Percentiles rank a stretch among this genome's conserved stretches.
Conservation (phyloP, 2,113 vertebrate genomes). For the Xenopus borealis region DNA sequence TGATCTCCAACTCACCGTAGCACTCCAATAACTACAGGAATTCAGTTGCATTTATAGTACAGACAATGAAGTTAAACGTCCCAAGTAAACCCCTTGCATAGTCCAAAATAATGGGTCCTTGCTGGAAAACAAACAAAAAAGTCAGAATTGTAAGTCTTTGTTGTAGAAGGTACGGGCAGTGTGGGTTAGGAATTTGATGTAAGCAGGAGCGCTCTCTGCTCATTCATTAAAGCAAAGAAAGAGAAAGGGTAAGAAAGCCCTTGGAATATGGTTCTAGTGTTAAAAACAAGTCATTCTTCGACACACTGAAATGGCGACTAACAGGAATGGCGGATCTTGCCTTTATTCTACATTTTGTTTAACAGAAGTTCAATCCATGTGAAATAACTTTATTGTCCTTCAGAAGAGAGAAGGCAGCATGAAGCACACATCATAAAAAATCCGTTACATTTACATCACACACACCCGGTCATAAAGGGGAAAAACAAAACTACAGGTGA, state of each 20-base stretch:
- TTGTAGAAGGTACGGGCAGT: not conserved
- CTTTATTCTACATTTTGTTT: not conserved
- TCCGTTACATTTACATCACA: constrained; percentile 56
- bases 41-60: not conserved
- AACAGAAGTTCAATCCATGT: not conserved
- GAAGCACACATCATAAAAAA: constrained; percentile 51
- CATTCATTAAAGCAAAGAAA: not conserved
- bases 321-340: constrained; percentile 34
- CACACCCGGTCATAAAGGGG: constrained; percentile 49
- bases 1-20: too few species aligned
- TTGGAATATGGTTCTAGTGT: not conserved
- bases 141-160: not conserved
- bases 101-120: not conserved
- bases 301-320: not conserved
- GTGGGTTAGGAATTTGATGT: too few species aligned
- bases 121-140: not conserved
- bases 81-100: constrained; percentile 1
- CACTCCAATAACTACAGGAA: too few species aligned
- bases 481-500: constrained; percentile 58
- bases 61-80: not conserved
- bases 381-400: constrained; percentile 51
- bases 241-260: not conserved
- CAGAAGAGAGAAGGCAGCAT: constrained; percentile 55
- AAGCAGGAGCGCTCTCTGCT: not conserved
- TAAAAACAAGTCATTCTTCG: not conserved